A percentile compares a stretch with the other conserved stretches of the same genome.
These are phyloP conservation scores for Drosophila yakuba DNA, from an alignment of 1,140 invertebrate genomes.

Conservation along the genomic window DNA sequence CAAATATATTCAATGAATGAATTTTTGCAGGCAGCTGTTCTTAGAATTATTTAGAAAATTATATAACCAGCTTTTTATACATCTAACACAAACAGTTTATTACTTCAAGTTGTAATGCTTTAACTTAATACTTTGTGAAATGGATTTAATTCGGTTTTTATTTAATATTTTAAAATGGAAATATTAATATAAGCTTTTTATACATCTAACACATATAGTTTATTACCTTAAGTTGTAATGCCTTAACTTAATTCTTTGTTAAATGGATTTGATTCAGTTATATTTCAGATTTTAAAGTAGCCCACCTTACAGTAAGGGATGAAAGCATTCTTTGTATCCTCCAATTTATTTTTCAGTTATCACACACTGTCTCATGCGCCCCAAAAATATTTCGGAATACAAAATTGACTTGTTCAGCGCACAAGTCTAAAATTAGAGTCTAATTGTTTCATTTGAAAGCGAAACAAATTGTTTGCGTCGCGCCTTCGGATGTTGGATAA, in stretches of 20 bases:
- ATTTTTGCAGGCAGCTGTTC: too few species aligned
- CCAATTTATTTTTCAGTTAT: conserved; percentile 5
- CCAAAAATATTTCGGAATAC: conserved; percentile 21
- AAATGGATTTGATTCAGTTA: background rate
- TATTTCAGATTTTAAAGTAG: background rate
- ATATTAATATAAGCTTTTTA: too few species aligned
- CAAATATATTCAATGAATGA: too few species aligned
- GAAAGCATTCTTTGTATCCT: background rate
- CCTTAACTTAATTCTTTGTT: background rate
- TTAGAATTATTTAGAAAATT: too few species aligned
- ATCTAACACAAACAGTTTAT: too few species aligned
- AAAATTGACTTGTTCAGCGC: conserved; percentile 27
- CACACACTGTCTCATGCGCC: conserved; percentile 5
- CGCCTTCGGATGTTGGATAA: conserved; percentile 42
- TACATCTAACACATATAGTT: too few species aligned
- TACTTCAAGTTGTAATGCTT: background rate
- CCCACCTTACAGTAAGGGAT: conserved; percentile 2
- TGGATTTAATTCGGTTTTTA: background rate
- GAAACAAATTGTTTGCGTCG: conserved; percentile 44
- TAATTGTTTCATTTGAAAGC: conserved; percentile 34
- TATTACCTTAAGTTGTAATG: too few species aligned
- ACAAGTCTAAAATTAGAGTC: conserved; percentile 41
- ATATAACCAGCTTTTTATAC: too few species aligned
- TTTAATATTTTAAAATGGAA: background rate
- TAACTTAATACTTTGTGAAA: background rate